phyloP scores from a whole-genome alignment of 2,888 invertebrate species.

The Nephrotoma appendiculata region DNA sequence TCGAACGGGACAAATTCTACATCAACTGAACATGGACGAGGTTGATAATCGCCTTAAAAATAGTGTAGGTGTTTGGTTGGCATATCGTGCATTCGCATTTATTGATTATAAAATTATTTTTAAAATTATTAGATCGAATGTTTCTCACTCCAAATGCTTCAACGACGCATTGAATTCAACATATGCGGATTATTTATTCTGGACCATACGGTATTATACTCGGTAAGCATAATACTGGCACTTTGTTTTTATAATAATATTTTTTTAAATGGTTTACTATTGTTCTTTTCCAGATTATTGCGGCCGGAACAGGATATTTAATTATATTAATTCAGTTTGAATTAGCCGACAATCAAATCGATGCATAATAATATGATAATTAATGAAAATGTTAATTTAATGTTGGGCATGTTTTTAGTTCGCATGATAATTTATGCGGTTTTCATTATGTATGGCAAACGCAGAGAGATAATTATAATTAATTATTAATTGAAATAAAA shows the following conservation, averaged over 20 bases:
- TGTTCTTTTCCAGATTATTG: not conserved
- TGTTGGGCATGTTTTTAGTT: not conserved
- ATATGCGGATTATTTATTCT: constrained; percentile 1
- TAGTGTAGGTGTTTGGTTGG: not conserved
- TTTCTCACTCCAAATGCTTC: constrained; percentile 2
- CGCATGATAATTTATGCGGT: not conserved
- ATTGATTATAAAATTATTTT: not conserved
- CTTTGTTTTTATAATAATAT: not conserved
- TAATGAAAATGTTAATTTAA: not conserved
- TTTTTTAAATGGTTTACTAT: not conserved
- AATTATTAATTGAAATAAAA: not conserved
- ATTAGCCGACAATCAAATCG: constrained; percentile 1
- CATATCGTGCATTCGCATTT: not conserved
- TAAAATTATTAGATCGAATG: not conserved
- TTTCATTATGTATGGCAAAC: not conserved
- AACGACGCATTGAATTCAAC: not conserved
- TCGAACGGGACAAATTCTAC: not conserved
- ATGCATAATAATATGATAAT: not conserved
- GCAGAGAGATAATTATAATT: not conserved
- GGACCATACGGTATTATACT: not conserved
- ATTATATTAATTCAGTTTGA: constrained; percentile 6
- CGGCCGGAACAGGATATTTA: constrained; percentile 5
- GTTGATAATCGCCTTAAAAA: not conserved
- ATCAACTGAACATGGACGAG: constrained; percentile 1
- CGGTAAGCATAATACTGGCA: not conserved